These are phyloP conservation scores for Tamias sibiricus DNA, from an alignment of 2,113 vertebrate species.

Conservation along the genomic window DNA sequence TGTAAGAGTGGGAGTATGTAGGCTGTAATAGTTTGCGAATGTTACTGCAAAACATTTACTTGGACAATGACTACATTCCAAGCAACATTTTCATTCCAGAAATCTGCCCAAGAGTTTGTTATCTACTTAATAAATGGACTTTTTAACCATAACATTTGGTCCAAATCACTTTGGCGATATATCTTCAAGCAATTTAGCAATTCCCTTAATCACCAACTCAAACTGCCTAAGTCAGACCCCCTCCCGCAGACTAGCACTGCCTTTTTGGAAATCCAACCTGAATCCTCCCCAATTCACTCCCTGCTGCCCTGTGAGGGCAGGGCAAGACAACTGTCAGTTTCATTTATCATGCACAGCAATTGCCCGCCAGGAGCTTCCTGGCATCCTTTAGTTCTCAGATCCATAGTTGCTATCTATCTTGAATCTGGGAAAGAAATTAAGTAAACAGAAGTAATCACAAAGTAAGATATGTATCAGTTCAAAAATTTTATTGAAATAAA, in stretches of 20 bases:
- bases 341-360: not conserved
- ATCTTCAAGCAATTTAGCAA: not conserved
- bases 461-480: not conserved
- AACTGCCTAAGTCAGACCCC: not conserved
- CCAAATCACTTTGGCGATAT: slow-evolving; percentile 65
- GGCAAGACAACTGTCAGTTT: not conserved
- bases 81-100: slow-evolving; percentile 72
- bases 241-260: not conserved
- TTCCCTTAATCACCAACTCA: slow-evolving; percentile 6
- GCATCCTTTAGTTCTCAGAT: not conserved
- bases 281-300: not conserved
- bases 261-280: not conserved
- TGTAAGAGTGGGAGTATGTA: not conserved
- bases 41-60: slow-evolving; percentile 52
- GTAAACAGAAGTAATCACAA: not conserved
- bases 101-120: slow-evolving; percentile 58
- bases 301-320: not conserved
- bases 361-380: not conserved
- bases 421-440: not conserved
- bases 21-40: not conserved
- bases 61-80: slow-evolving; percentile 42
- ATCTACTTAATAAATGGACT: slow-evolving; percentile 72
- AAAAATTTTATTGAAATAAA: not conserved
- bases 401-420: not conserved
- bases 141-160: slow-evolving; percentile 70